A percentile compares a stretch with the other conserved stretches of the same genome.
Conservation (phyloP, 2,113 vertebrate genomes). For the Otolemur garnettii region DNA sequence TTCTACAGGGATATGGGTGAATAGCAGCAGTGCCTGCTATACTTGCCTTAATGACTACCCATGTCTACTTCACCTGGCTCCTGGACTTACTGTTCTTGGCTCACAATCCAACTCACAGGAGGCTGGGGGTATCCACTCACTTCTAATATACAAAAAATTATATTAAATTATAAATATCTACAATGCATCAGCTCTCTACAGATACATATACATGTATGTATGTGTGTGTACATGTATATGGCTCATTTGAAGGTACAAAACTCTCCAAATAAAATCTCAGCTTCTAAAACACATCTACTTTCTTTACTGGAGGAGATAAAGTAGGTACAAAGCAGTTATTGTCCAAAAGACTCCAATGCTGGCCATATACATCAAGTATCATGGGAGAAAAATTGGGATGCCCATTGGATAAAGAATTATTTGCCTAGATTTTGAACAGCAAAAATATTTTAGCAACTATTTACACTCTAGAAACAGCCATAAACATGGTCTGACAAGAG, state of each 20-base stretch:
- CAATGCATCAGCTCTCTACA: neutral
- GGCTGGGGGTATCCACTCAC: neutral
- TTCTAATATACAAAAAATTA: neutral
- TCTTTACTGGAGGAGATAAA: neutral
- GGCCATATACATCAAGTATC: neutral
- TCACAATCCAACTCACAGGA: neutral
- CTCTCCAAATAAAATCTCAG: neutral
- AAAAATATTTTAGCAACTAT: neutral
- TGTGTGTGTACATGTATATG: neutral
- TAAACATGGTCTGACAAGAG: conserved; percentile 18
- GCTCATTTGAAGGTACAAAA: neutral
- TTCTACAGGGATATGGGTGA: neutral
- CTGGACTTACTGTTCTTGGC: neutral
- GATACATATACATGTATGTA: neutral
- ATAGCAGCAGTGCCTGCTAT: neutral
- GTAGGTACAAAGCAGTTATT: neutral
- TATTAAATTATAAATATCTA: neutral
- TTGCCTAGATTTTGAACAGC: neutral
- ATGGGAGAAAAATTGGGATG: neutral
- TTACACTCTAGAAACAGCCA: neutral
- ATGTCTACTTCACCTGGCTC: neutral
- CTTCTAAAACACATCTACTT: neutral
- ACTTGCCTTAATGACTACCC: neutral
- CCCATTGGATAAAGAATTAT: neutral
- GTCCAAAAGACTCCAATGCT: neutral